These are phyloP conservation scores for Fukomys damarensis DNA, from an alignment of 2,113 vertebrate genomes.

Conservation along the genomic window DNA sequence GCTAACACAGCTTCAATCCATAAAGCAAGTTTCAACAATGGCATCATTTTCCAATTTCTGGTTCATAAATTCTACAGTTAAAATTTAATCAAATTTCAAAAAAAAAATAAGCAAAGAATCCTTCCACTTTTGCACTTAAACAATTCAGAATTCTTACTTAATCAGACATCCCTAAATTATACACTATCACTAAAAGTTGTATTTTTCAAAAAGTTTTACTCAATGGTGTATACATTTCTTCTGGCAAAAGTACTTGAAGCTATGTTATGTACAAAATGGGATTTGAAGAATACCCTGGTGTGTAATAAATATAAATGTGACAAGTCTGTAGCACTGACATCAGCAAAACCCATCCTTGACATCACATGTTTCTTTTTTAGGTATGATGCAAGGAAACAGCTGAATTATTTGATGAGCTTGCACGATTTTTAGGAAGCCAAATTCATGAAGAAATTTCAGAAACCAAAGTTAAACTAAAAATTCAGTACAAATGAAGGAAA, in stretches of 20 bases:
- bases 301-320: background rate
- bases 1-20: background rate
- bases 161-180: background rate
- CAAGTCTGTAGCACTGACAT: background rate
- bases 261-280: background rate
- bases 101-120: background rate
- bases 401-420: background rate
- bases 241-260: background rate
- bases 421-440: background rate
- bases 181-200: background rate
- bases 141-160: background rate
- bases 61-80: background rate
- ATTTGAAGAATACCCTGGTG: background rate
- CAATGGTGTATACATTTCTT: background rate
- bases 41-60: background rate
- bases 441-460: background rate
- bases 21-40: constrained; percentile 1
- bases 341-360: background rate
- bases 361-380: background rate
- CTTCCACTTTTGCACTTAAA: background rate
- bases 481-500: background rate
- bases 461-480: background rate
- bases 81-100: background rate
- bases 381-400: background rate
- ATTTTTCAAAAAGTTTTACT: background rate